A percentile compares a stretch with the other conserved stretches of the same genome.
phyloP scores from a whole-genome alignment of 2,797 vertebrate genomes.

The Zenarchopterus dispar region DNA sequence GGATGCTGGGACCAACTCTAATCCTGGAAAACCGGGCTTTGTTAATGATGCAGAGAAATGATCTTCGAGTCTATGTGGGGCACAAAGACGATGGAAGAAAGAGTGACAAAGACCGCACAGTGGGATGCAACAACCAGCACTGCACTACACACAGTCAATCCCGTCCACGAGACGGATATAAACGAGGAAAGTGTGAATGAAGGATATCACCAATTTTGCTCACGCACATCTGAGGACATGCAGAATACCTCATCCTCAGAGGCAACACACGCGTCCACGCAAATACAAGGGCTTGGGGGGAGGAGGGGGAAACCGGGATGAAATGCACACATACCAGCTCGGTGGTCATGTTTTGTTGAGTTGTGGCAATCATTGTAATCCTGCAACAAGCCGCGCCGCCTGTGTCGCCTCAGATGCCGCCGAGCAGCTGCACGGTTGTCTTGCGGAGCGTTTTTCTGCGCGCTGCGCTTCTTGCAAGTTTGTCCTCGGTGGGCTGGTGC shows the following conservation, averaged over 20 bases:
- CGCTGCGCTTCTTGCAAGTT: conserved; percentile 69
- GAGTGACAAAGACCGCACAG: conserved; percentile 40
- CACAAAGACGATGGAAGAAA: conserved; percentile 15
- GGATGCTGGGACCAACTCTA: conserved; percentile 21
- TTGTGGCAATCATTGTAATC: conserved; percentile 85
- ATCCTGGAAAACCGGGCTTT: neutral
- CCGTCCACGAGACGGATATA: conserved; percentile 28
- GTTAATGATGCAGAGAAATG: conserved; percentile 29
- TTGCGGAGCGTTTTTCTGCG: conserved; percentile 64
- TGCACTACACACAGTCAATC: conserved; percentile 60
- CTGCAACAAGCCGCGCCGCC: conserved; percentile 45
- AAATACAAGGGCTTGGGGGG: neutral
- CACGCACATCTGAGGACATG: neutral
- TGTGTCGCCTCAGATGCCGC: conserved; percentile 33
- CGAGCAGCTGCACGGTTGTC: conserved; percentile 58
- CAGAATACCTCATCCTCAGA: neutral
- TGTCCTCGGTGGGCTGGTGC: conserved; percentile 45
- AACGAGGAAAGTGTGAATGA: conserved; percentile 66
- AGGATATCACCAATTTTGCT: conserved; percentile 30
- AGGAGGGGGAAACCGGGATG: neutral
- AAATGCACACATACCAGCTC: conserved; percentile 79
- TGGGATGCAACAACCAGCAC: conserved; percentile 38
- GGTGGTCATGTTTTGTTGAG: conserved; percentile 86
- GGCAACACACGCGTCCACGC: conserved; percentile 3
- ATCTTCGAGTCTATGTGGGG: conserved; percentile 58